phyloP scores from a whole-genome alignment of 2,888 invertebrate species.

The Plagiodera versicolora region DNA sequence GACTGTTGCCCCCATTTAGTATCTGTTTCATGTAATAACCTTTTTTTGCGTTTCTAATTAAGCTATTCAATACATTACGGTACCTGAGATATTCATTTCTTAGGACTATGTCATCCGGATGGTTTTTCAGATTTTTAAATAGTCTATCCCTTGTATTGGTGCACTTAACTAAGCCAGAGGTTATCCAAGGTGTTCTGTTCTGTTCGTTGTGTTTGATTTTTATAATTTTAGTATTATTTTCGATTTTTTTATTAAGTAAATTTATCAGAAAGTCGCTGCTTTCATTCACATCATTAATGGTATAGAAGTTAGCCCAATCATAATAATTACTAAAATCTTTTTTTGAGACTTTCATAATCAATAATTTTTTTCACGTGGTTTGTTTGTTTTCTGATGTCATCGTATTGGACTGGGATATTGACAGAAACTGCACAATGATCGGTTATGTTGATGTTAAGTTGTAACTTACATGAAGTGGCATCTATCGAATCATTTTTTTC shows the following conservation, averaged over 20 bases:
- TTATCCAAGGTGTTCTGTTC: slow-evolving; percentile 1
- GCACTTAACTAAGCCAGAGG: not conserved
- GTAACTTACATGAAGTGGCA: not conserved
- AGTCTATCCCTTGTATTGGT: not conserved
- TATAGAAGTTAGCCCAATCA: slow-evolving; percentile 5
- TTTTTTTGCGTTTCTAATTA: not conserved
- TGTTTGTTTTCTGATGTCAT: slow-evolving; percentile 2
- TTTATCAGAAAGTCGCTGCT: not conserved
- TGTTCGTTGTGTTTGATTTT: not conserved
- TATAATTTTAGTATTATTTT: not conserved
- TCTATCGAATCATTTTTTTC: slow-evolving; percentile 2
- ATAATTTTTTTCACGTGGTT: slow-evolving; percentile 3
- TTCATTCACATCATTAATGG: not conserved
- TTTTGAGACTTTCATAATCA: slow-evolving; percentile 5
- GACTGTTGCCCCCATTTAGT: not conserved
- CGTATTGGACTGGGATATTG: slow-evolving; percentile 6
- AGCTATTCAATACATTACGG: not conserved
- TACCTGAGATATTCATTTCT: no score
- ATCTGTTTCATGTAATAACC: not conserved
- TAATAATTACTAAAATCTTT: not conserved
- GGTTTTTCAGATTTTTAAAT: not conserved
- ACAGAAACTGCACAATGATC: slow-evolving; percentile 4
- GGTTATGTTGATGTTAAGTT: slow-evolving; percentile 4
- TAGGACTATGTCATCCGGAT: not conserved
- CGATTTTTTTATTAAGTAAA: not conserved